Conservation (phyloP, 2,888 invertebrate genomes). For the Melanotus villosus region DNA sequence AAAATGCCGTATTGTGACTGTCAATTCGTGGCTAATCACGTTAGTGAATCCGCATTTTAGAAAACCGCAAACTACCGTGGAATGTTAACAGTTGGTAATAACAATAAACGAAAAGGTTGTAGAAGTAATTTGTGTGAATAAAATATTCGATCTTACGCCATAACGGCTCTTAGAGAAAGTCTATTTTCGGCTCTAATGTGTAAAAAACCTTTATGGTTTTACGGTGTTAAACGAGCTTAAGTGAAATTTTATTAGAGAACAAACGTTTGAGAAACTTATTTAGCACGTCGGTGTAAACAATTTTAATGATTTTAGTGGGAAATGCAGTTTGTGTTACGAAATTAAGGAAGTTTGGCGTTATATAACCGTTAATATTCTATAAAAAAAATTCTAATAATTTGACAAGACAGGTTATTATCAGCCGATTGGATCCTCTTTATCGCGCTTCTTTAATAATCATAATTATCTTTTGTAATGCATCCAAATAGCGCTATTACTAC, state of each 20-base stretch:
- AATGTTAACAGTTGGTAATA: not conserved
- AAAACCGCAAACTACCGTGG: not conserved
- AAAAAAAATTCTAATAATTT: too few relatives aligned
- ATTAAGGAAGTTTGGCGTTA: not conserved
- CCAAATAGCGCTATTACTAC: not conserved
- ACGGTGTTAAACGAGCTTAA: not conserved
- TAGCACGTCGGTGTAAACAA: too few relatives aligned
- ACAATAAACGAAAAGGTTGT: slow-evolving; percentile 8
- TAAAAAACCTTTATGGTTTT: not conserved
- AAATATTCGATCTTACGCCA: not conserved
- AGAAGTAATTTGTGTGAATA: not conserved
- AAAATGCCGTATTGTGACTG: too few relatives aligned
- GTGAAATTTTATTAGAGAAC: not conserved
- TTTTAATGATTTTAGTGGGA: too few relatives aligned
- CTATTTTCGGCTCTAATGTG: not conserved
- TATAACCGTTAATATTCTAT: not conserved
- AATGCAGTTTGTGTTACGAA: too few relatives aligned
- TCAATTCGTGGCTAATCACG: too few relatives aligned
- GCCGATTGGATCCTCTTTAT: not conserved
- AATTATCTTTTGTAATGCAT: not conserved
- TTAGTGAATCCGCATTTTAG: not conserved
- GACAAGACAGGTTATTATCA: slow-evolving; percentile 1
- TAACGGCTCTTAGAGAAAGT: not conserved
- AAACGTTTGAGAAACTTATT: not conserved
- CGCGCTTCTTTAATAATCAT: not conserved